Conservation (phyloP, 2,888 invertebrate genomes). For the Sisyra nigra region DNA sequence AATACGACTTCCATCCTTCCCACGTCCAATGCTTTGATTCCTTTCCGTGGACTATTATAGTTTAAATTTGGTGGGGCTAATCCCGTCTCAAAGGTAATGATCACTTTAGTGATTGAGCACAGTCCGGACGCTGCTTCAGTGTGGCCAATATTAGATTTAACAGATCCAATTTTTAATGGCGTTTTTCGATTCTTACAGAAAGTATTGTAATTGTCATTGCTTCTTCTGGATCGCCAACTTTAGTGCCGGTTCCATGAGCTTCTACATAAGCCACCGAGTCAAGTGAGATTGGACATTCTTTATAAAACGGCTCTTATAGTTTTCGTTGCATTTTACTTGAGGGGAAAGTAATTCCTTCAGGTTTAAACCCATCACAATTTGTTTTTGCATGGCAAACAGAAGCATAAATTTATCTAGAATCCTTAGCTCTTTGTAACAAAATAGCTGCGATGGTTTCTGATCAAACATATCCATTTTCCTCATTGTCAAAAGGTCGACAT, state of each 20-base stretch:
- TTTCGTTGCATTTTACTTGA: slow-evolving; percentile 37
- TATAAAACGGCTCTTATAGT: slow-evolving; percentile 44
- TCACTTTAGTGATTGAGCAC: slow-evolving; percentile 61
- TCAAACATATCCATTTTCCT: slow-evolving; percentile 66
- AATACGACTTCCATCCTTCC: slow-evolving; percentile 48
- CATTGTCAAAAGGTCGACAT: slow-evolving; percentile 38
- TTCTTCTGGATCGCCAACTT: no score
- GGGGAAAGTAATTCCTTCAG: slow-evolving; percentile 24
- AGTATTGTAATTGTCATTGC: slow-evolving; percentile 66
- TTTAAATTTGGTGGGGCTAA: slow-evolving; percentile 69
- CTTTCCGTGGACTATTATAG: slow-evolving; percentile 42
- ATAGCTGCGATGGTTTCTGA: slow-evolving; percentile 59
- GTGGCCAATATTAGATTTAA: no score
- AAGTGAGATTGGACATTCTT: slow-evolving; percentile 55
- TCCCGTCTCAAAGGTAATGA: slow-evolving; percentile 48
- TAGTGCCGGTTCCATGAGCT: slow-evolving; percentile 36
- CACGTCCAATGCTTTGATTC: slow-evolving; percentile 37
- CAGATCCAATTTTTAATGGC: slow-evolving; percentile 57
- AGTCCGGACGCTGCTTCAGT: no score
- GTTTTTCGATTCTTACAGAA: slow-evolving; percentile 52
- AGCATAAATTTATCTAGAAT: slow-evolving; percentile 33
- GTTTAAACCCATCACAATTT: no score
- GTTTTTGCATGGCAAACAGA: no score
- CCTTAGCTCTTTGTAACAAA: slow-evolving; percentile 48
- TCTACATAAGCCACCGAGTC: slow-evolving; percentile 46